These are phyloP conservation scores for Rhinoraja longicauda DNA, from an alignment of 2,797 vertebrate genomes.

Conservation along the genomic window DNA sequence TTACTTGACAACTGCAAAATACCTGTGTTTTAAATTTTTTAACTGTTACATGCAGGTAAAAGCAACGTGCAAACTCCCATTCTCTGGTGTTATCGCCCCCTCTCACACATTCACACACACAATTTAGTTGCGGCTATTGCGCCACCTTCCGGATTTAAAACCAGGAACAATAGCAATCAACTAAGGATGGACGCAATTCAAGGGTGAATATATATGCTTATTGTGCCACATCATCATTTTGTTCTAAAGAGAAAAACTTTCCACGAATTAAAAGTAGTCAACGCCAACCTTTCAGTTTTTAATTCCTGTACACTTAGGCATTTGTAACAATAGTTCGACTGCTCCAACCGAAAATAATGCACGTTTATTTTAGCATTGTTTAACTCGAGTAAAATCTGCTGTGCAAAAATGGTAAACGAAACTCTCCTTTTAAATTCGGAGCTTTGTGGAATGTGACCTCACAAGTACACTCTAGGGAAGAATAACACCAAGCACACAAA, in stretches of 20 bases:
- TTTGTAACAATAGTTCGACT: not conserved
- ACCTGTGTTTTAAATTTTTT: too few relatives aligned
- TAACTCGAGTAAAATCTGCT: not conserved
- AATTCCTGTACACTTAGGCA: not conserved
- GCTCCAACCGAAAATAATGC: too few relatives aligned
- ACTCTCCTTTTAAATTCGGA: not conserved
- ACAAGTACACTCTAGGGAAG: too few relatives aligned
- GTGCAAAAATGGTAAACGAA: not conserved
- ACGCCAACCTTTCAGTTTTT: not conserved
- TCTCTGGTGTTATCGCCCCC: not conserved
- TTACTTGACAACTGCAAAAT: not conserved
- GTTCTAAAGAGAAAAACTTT: not conserved
- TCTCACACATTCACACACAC: not conserved
- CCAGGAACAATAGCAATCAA: conserved; percentile 1
- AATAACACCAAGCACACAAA: not conserved
- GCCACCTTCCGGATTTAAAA: conserved; percentile 30
- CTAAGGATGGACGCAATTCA: not conserved
- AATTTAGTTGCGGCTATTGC: not conserved
- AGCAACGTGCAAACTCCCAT: not conserved
- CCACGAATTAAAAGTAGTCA: not conserved
- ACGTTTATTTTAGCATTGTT: not conserved
- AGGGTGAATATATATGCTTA: conserved; percentile 5
- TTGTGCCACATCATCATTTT: conserved; percentile 38
- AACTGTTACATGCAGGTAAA: too few relatives aligned
- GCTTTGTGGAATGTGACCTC: not conserved